Evolutionary conservation across 2,888 invertebrate genomes (phyloP), one percentile per base, ranked within the genome.

Genomic region (Metalampra italica): DNA sequence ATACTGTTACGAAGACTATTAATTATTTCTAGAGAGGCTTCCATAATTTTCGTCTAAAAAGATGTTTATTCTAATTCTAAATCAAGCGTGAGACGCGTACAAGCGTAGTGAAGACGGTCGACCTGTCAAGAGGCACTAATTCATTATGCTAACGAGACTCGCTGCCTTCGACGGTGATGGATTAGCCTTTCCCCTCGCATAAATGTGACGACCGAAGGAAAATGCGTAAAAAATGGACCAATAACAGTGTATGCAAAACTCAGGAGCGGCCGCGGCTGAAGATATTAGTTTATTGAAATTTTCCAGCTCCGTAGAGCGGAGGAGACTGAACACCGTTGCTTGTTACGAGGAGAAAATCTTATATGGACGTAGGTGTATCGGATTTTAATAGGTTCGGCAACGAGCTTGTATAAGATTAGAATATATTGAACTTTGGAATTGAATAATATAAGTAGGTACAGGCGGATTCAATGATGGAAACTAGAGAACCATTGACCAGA

Each of bases 61-160:
- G 36, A n/a, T 36, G 36, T 36, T 36, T 36, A 36, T n/a, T 36
- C 36, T n/a, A 36, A 45, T 36, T 14, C 22, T 15, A 45, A 45
- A 51, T 48, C 52, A 51, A 49, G 51, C 51, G 51, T 52, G 50
- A 41, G 46, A 46, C 47, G 54, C 53, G 51, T 49, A 53, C 51
- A 50, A 47, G 57, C 48, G 51, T 49, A 52, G 53, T 52, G 53
- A 57, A 49, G 58, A 56, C 55, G 57, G 52, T 49, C 49, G 46
- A 47, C 56, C 58, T 53, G 58, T 60, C 60, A 59, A 56, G 58
- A 56, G 57, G 58, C 66, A 68, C 81, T 85, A 82, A 87, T 87
- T 88, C 79, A 86, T 88, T 87, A 86, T 87, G 84, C 75, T 84
- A 87, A 86, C 82, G 82, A 85, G 82, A 75, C 72, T 59, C 51